Percentiles rank a stretch among this genome's conserved stretches.
phyloP scores from a whole-genome alignment of 1,140 invertebrate species.

The Orius insidiosus region DNA sequence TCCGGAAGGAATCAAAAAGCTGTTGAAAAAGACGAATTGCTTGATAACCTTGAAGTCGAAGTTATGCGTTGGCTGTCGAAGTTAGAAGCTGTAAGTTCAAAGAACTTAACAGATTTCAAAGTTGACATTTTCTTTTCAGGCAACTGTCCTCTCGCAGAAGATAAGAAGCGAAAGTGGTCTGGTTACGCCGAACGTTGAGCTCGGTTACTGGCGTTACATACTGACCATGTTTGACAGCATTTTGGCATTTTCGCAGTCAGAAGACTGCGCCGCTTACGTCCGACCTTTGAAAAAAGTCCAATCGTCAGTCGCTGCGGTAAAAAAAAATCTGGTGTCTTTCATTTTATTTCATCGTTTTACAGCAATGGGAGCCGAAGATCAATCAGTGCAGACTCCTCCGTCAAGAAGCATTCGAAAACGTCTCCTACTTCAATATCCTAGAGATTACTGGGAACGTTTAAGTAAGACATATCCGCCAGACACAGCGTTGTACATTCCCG shows the following conservation, averaged over 20 bases:
- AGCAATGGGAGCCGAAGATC: conserved; percentile 63
- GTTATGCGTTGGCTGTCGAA: too few species aligned
- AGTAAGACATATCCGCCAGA: conserved; percentile 54
- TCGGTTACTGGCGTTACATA: conserved; percentile 66
- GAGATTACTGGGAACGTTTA: conserved; percentile 69
- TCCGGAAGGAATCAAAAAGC: too few species aligned
- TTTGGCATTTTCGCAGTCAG: conserved; percentile 54
- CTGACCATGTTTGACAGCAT: conserved; percentile 61
- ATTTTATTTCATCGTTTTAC: conserved; percentile 16
- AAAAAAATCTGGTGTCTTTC: not conserved
- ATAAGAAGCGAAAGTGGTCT: conserved; percentile 61
- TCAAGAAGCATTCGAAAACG: conserved; percentile 75
- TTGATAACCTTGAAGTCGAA: too few species aligned
- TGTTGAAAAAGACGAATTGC: too few species aligned
- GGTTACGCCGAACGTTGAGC: conserved; percentile 60
- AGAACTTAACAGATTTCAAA: too few species aligned
- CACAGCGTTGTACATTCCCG: conserved; percentile 48
- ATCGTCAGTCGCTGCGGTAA: conserved; percentile 51
- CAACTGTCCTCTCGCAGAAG: conserved; percentile 22
- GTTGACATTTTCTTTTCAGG: too few species aligned
- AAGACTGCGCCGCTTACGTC: conserved; percentile 41
- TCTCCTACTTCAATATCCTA: conserved; percentile 71
- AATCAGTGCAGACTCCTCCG: conserved; percentile 49
- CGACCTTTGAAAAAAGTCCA: conserved; percentile 45
- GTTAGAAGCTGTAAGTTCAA: too few species aligned